Conservation (phyloP, 2,888 invertebrate genomes). For the Tachina grossa region DNA sequence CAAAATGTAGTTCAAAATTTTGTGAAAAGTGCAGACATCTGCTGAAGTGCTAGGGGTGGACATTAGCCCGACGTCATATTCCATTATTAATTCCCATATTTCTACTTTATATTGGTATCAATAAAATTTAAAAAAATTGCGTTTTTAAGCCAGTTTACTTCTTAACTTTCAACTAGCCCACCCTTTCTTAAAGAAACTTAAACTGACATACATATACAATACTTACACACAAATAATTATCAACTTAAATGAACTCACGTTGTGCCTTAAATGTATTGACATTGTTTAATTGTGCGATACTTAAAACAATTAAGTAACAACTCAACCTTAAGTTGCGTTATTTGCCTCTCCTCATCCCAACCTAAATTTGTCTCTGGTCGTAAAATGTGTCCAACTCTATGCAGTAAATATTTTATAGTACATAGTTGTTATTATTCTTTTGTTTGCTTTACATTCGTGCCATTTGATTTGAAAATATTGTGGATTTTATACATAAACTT, state of each 20-base stretch:
- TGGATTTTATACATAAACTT: slow-evolving; percentile 9
- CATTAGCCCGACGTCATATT: no score
- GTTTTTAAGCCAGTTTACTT: no score
- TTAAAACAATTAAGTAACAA: slow-evolving; percentile 52
- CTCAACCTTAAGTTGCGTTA: slow-evolving; percentile 18
- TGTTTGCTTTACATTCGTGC: slow-evolving; percentile 17
- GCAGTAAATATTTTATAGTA: slow-evolving; percentile 41
- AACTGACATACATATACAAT: slow-evolving; percentile 18
- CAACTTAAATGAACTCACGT: slow-evolving; percentile 28
- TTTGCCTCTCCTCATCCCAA: not conserved
- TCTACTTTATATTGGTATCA: no score
- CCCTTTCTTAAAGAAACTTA: not conserved
- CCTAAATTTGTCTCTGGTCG: slow-evolving; percentile 16
- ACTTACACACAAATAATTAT: not conserved
- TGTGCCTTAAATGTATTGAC: slow-evolving; percentile 22
- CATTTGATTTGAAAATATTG: slow-evolving; percentile 31
- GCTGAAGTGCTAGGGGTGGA: no score
- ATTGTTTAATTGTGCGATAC: slow-evolving; percentile 59
- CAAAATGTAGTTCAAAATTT: no score
- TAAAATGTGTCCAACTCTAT: slow-evolving; percentile 23
- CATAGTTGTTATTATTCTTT: slow-evolving; percentile 7
- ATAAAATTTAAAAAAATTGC: no score
- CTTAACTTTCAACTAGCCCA: no score
- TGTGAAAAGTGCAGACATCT: no score
- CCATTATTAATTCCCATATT: no score